Conservation (phyloP, 2,113 vertebrate species). For the Alectura lathami region DNA sequence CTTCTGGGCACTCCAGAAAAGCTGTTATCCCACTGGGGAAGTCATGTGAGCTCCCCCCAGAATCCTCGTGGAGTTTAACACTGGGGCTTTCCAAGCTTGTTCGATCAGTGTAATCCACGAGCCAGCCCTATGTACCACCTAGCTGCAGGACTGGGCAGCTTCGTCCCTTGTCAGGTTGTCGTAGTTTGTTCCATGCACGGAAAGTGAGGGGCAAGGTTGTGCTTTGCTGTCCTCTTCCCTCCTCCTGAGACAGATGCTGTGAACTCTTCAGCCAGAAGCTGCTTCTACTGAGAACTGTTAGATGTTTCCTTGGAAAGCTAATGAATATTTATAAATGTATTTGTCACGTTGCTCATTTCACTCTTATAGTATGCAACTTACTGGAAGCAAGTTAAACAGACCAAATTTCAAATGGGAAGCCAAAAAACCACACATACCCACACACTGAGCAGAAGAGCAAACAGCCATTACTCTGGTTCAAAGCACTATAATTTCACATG, state of each 20-base stretch:
- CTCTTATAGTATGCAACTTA: neutral
- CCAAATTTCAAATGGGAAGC: neutral
- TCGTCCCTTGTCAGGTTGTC: neutral
- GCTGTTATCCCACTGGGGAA: neutral
- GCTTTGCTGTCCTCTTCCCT: neutral
- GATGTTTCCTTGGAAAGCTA: neutral
- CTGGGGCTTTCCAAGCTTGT: neutral
- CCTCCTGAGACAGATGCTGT: neutral
- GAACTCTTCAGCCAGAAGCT: neutral
- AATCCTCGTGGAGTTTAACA: neutral
- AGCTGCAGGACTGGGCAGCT: neutral
- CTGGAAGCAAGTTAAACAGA: neutral
- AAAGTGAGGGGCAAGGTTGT: neutral
- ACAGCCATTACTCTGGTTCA: neutral
- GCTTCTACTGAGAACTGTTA: neutral
- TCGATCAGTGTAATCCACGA: neutral
- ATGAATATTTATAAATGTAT: neutral
- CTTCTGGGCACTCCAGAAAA: neutral
- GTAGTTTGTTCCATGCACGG: neutral
- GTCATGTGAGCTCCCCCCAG: neutral
- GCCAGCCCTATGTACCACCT: neutral
- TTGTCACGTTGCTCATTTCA: neutral
- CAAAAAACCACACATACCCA: neutral
- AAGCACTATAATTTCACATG: neutral
- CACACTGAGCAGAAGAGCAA: neutral